Evolutionary conservation across 1,140 invertebrate species (phyloP), one percentile per base, ranked within the genome.

Genomic region (Agraylea sexmaculata): DNA sequence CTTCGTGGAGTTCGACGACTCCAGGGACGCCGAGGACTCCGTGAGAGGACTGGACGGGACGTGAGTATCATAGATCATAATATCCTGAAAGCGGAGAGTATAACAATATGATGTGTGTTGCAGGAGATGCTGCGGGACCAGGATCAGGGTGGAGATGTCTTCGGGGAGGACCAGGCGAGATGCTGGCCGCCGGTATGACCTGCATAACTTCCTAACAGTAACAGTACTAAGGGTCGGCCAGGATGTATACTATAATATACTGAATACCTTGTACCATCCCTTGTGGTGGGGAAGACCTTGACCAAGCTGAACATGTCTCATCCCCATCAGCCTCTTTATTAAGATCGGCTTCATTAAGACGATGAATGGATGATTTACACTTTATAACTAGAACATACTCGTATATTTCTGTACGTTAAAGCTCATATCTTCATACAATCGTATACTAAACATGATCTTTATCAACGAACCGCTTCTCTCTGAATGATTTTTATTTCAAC

Each of bases 1-100:
- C 7, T 97, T 97, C 69, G 85, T 99, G 13, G 95, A 99, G 68
- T 99, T 90, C 69, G 94, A 98, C 68, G 94, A 98, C 62, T 77
- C 86, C 4, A 73, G 93, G 47, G 95, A 99, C 69, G 94, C 94
- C 11, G 90, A 96, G 64, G 94, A 99, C 70, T 87, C 93, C 36
- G 89, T 93, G n/a, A 70, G 87, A 53, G 89, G 80, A 32, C 66
- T 98, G 42, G 92, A 98, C 71, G 93, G 93, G 72, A 87, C 84
- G 81, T 89, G 70, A 77, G 83, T 74, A 17, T 33, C 5, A 15
- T 7, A 11, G 10, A 8, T 13, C 16, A n/a, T 8, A 33, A 18
- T 15, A 28, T 38, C 13, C 7, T 22, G n/a, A 8, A 23, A n/a
- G n/a, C n/a, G n/a, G 23, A 38, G 2, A 17, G 3, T 17, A 16